These are phyloP conservation scores for Calcarius ornatus DNA, from an alignment of 2,113 vertebrate genomes.

Conservation along the genomic window DNA sequence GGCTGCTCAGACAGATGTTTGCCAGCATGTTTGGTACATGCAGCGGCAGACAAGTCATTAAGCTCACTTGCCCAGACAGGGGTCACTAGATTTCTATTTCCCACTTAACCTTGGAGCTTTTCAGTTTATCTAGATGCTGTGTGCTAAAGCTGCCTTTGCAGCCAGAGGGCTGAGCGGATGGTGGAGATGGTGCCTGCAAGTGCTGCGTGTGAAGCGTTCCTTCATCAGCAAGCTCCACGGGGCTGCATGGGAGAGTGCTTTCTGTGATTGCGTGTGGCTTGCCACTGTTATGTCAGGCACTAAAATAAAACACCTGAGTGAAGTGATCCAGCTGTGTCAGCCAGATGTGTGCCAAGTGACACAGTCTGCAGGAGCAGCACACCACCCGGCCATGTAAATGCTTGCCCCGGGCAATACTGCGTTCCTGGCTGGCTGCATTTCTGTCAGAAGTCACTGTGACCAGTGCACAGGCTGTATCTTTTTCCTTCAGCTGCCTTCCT, in stretches of 20 bases:
- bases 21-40: background rate
- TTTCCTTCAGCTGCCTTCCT: slow-evolving; percentile 7
- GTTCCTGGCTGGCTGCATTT: slow-evolving; percentile 9
- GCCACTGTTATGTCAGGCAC: background rate
- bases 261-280: background rate
- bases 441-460: slow-evolving; percentile 23
- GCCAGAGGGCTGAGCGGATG: background rate
- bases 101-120: slow-evolving; percentile 65
- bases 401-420: slow-evolving; percentile 1
- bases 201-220: background rate
- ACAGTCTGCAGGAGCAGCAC: background rate
- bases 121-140: slow-evolving; percentile 47
- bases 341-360: slow-evolving; percentile 27
- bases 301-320: slow-evolving; percentile 30
- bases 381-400: background rate
- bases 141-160: slow-evolving; percentile 45
- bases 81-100: slow-evolving; percentile 66
- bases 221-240: background rate
- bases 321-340: slow-evolving; percentile 44
- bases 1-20: slow-evolving; percentile 20
- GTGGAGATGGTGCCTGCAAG: background rate
- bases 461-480: background rate
- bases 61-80: slow-evolving; percentile 46
- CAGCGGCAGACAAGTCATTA: slow-evolving; percentile 45
- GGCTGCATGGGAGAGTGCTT: background rate